A percentile compares a stretch with the other conserved stretches of the same genome.
phyloP scores from a whole-genome alignment of 2,888 invertebrate species.

The Acheta domesticus region DNA sequence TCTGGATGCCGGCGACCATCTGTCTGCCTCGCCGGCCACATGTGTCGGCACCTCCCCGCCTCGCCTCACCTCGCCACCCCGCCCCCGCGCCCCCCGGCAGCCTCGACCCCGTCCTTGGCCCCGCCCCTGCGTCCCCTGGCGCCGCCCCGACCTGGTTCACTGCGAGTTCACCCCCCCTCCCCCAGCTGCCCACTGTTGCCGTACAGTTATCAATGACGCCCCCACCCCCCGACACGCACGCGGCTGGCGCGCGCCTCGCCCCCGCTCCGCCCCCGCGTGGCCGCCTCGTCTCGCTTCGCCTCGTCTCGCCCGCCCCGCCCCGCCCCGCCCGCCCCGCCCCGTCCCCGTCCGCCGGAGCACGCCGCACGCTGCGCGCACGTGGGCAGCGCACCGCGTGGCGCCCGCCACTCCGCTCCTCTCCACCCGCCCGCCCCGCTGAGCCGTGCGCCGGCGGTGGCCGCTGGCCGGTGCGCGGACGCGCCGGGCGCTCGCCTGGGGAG shows the following conservation, averaged over 20 bases:
- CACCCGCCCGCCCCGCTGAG: too few species aligned
- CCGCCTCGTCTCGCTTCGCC: neutral
- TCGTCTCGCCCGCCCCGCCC: too few species aligned
- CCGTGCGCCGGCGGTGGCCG: too few species aligned
- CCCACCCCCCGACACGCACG: neutral
- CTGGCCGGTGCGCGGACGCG: too few species aligned
- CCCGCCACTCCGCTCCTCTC: too few species aligned
- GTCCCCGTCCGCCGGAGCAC: too few species aligned
- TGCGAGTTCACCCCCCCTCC: neutral
- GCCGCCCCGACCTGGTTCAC: neutral
- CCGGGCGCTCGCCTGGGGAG: too few species aligned
- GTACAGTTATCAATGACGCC: constrained; percentile 18
- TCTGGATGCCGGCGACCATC: neutral
- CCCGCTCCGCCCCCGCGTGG: neutral
- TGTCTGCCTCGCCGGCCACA: neutral
- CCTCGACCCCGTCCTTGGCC: neutral
- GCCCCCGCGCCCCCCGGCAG: neutral
- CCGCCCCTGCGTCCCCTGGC: neutral
- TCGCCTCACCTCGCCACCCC: neutral
- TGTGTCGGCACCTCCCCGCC: neutral
- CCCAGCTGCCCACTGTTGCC: neutral
- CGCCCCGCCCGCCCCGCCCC: too few species aligned
- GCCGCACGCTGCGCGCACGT: too few species aligned
- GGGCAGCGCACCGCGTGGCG: too few species aligned
- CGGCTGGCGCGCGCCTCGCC: neutral